Evolutionary conservation across 2,113 vertebrate species (phyloP), one percentile per base, ranked within the genome.

Genomic region (Ailurus styani): DNA sequence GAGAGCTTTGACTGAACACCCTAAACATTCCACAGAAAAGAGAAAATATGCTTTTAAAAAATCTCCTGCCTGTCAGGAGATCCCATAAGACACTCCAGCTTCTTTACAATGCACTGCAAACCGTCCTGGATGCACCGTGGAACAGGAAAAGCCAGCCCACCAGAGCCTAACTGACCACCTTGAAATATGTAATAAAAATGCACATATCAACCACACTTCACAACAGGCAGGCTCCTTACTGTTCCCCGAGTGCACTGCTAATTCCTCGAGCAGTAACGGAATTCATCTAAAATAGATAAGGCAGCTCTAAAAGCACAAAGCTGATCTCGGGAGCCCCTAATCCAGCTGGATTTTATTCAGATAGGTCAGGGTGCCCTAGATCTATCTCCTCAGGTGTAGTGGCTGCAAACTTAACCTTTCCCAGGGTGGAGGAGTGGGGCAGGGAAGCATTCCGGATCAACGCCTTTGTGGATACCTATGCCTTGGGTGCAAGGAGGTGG

Each of bases 341-440:
- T 7, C 50, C 13, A n/a, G 9, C 54, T 10, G 2, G 75, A 40
- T 60, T 82, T 52, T 55, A 60, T 27, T 75, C 47, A 27, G 17
- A 75, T 20, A 62, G 68, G 79, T 72, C 87, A 85, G 12, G n/a
- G 37, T 82, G 27, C 55, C 83, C 57, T 8, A 45, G 72, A 31
- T 75, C 14, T 57, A 31, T 75, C 14, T 57, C 23, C 14, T 40
- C n/a, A n/a, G 40, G 42, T 1, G 20, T 23, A 57, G 77, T 42
- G 29, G 54, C 75, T 70, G 50, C 11, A 57, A 70, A 40, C 14
- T 81, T 68, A 42, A 52, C 29, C 40, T 94, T 83, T 50, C 54
- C 3, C 0, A 1, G 6, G 40, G 10, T 8, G 1, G 20, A 2
- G 47, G 12, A 1, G 3, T n/a, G n/a, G n/a, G 15, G 11, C 11